Base-by-base conservation (phyloP, 2,113 vertebrate species). In the Eira barbara region DNA sequence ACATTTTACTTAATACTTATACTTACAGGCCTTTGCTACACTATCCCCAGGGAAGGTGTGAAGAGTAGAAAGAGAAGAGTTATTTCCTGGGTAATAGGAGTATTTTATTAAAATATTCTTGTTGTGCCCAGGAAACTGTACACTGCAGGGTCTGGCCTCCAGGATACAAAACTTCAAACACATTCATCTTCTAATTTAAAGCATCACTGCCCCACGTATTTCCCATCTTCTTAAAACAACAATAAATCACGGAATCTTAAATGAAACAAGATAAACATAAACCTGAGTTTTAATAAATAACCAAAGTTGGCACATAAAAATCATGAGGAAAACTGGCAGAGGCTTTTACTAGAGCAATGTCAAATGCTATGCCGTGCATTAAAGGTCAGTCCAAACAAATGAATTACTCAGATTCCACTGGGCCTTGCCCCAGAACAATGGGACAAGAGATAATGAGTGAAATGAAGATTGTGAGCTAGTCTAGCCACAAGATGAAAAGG, bases 221-320 rank as follows among this genome's bases (percentile, higher is more conserved):
- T 87, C 59, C 25, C 23, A 76, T 55, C 18, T 76, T 95, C 47
- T 65, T 87, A 84, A 94, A 65, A 45, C 12, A 69, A 45, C 2
- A 78, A 92, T 52, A 57, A 65, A 69, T 76, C 71, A 74, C 25
- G 59, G 18, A 25, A 65, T 78, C 63, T 89, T 39, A 82, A 47
- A 76, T 27, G 36, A 89, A 87, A 83, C 23, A 87, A 94, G 49
- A 52, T 36, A 82, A 82, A 83, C 79, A 80, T 59, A 65, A 96
- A 73, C 47, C 61, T 63, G n/a, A 55, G 15, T 91, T 93, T 91
- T 67, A 78, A 89, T 11, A 49, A 4, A 74, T 61, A 89, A 82
- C 92, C 78, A 94, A 92, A 90, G 13, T 12, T 76, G 63, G 31
- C 31, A 91, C 39, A 63, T 86, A 71, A 83, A 94, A 94, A 55